Evolutionary conservation across 2,888 invertebrate species (phyloP), one percentile per base, ranked within the genome.

Genomic region (Eupithecia subumbrata): DNA sequence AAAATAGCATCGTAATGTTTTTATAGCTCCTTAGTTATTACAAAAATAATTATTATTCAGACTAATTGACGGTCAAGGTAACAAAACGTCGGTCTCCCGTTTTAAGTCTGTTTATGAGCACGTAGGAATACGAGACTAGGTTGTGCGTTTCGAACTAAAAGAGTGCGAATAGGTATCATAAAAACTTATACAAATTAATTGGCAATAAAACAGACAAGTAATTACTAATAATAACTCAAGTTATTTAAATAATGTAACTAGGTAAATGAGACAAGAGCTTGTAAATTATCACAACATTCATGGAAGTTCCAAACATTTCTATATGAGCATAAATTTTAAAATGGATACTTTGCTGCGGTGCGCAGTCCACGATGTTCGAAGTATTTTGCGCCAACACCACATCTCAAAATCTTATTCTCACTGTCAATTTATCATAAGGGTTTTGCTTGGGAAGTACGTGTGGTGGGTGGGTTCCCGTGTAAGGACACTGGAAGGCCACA

Each of bases 281-380:
- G 73, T 77, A 73, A 75, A 71, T 70, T 68, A 75, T 77, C 68
- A 71, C 68, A 70, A 73, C 70, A 74, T 77, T 72, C 63, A 71
- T 71, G 69, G 66, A 52, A n/a, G 9, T n/a, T 63, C 25, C 60
- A 25, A 30, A 3, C 5, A 69, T 71, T 73, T 72, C 77, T 70
- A 73, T 72, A 64, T 71, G 66, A 76, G 37, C 56, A 63, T 56
- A 43, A 69, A 60, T 73, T 71, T 12, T n/a, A n/a, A n/a, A n/a
- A n/a, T n/a, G n/a, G n/a, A n/a, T n/a, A n/a, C n/a, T n/a, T n/a
- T n/a, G n/a, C n/a, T n/a, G n/a, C n/a, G n/a, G n/a, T n/a, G n/a
- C n/a, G n/a, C n/a, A n/a, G n/a, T n/a, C n/a, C n/a, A n/a, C n/a
- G n/a, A n/a, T n/a, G n/a, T n/a, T n/a, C n/a, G n/a, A n/a, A n/a